A percentile compares a stretch with the other conserved stretches of the same genome.
phyloP scores from a whole-genome alignment of 1,140 invertebrate species.

The Drosophila kanapiae region DNA sequence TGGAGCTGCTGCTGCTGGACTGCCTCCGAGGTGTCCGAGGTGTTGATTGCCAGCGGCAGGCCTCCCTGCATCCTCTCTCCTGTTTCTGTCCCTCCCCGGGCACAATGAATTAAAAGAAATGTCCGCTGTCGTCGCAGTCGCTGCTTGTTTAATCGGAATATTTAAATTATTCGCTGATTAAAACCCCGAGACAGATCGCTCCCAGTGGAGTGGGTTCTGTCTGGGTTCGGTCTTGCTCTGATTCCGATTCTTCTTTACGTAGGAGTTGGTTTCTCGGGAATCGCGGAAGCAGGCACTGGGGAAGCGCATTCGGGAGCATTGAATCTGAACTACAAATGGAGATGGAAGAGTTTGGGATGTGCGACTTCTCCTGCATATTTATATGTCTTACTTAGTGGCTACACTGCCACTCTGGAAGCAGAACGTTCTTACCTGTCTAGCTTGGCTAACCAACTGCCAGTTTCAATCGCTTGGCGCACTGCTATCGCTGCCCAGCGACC shows the following conservation, averaged over 20 bases:
- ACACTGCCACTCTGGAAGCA: not conserved
- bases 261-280: conserved; percentile 62
- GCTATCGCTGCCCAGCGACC: conserved; percentile 42
- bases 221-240: not conserved
- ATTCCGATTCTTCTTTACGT: conserved; percentile 29
- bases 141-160: conserved; percentile 80
- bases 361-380: conserved; percentile 3
- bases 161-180: conserved; percentile 83
- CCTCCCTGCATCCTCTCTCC: conserved; percentile 13
- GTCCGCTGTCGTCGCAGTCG: conserved; percentile 50
- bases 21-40: conserved; percentile 53
- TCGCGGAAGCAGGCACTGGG: conserved; percentile 18
- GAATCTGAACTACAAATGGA: conserved; percentile 4
- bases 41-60: conserved; percentile 75
- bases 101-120: conserved; percentile 81
- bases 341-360: not conserved
- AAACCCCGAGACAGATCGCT: conserved; percentile 60
- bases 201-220: conserved; percentile 11
- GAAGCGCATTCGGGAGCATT: not conserved
- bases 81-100: not conserved
- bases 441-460: conserved; percentile 3
- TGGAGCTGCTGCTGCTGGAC: conserved; percentile 25
- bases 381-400: conserved; percentile 15
- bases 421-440: not conserved
- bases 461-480: not conserved